phyloP scores from a whole-genome alignment of 2,888 invertebrate species.

The Erynnis tages region DNA sequence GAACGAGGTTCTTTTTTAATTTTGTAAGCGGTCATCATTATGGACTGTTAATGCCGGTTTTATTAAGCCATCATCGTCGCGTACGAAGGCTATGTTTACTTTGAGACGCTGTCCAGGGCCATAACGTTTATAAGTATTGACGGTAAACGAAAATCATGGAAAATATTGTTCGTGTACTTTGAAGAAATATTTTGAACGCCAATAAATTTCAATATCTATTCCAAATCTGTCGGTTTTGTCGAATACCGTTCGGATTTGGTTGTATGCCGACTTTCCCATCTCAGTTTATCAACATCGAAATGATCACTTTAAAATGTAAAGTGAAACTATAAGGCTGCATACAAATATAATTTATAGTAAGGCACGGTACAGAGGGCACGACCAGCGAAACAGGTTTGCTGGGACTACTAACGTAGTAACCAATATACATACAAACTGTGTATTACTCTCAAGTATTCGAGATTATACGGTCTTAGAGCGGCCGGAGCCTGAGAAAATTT shows the following conservation, averaged over 20 bases:
- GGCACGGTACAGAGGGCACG: constrained; percentile 73
- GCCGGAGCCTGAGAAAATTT: constrained; percentile 70
- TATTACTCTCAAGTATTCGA: constrained; percentile 65
- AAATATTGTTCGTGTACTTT: constrained; percentile 1
- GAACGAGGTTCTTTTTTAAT: constrained; percentile 41
- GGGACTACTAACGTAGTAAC: constrained; percentile 75
- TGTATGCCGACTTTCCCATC: constrained; percentile 33
- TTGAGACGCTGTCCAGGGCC: constrained; percentile 35
- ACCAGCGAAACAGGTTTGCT: constrained; percentile 67
- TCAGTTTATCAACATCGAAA: constrained; percentile 45
- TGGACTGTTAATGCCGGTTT: constrained; percentile 51
- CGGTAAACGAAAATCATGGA: neutral
- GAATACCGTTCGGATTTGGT: constrained; percentile 27
- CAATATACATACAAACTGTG: constrained; percentile 74
- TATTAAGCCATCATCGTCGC: constrained; percentile 53
- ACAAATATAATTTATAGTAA: constrained; percentile 54
- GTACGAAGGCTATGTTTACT: constrained; percentile 55
- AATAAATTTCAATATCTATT: constrained; percentile 22
- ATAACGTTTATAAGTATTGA: constrained; percentile 11
- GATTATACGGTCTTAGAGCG: constrained; percentile 60
- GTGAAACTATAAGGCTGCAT: constrained; percentile 66
- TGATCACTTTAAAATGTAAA: constrained; percentile 59
- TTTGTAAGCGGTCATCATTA: constrained; percentile 45
- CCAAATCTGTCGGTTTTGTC: constrained; percentile 15
- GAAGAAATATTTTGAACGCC: constrained; percentile 4